A percentile compares a stretch with the other conserved stretches of the same genome.
These are phyloP conservation scores for Carlito syrichta DNA, from an alignment of 2,113 vertebrate genomes.

Conservation along the genomic window DNA sequence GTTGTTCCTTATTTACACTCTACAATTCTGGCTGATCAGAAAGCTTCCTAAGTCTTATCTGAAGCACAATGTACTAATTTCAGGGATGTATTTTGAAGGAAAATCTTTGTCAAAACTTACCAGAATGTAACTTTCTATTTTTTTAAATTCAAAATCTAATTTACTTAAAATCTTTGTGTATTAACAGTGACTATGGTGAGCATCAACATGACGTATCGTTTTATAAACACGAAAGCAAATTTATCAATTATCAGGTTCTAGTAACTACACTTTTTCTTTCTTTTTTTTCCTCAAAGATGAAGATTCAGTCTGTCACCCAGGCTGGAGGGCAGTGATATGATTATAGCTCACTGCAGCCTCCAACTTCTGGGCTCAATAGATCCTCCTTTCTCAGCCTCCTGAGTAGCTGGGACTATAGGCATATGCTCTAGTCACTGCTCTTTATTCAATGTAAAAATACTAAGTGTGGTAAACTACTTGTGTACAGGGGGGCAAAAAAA, in stretches of 20 bases:
- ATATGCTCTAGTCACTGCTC: neutral
- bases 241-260: neutral
- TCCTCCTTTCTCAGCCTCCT: neutral
- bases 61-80: neutral
- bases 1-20: slow-evolving; percentile 30
- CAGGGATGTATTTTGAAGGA: neutral
- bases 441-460: neutral
- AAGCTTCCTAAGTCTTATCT: slow-evolving; percentile 28
- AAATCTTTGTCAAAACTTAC: slow-evolving; percentile 19
- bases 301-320: neutral
- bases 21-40: slow-evolving; percentile 36
- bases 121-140: neutral
- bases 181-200: neutral
- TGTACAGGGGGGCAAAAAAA: too few species aligned
- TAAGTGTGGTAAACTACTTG: neutral
- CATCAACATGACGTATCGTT: neutral
- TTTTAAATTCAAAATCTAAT: neutral
- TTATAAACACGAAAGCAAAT: neutral
- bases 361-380: neutral
- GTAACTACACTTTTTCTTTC: neutral
- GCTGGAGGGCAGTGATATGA: neutral
- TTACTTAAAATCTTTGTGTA: neutral
- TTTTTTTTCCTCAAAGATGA: neutral
- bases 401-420: neutral
- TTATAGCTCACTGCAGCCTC: neutral